Evolutionary conservation across 1,140 invertebrate genomes (phyloP), one percentile per base, ranked within the genome.

Genomic region (Pseudobourletiella spinata): DNA sequence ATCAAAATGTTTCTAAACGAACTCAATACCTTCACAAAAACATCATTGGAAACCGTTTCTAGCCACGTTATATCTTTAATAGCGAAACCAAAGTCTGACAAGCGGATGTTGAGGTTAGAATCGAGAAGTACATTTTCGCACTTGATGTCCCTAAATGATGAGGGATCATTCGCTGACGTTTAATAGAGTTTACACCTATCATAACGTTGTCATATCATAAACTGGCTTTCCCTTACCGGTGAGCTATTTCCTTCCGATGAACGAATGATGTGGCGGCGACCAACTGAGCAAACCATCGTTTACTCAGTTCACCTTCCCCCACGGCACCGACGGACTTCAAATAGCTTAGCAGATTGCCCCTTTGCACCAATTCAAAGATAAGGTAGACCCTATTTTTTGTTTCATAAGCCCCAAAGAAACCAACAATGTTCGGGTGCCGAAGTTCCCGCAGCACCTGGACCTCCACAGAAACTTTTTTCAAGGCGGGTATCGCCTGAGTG

Each of bases 61-160:
- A 30, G 25, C 59, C 59, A 61, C 3, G 46, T 26, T 4, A 61
- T 35, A 43, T 54, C 26, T 3, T 15, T 11, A 11, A 16, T 24
- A 1, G 50, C 50, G 29, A 56, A 55, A 25, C 60, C 60, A 61
- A 61, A 61, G 56, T 61, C 60, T 2, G 51, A 26, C 3, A 61
- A 16, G 28, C 30, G 14, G 4, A 61, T 18, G n/a, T 48, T 56
- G 6, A 43, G 16, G 2, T 55, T 20, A 2, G 3, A 26, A 18
- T 48, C 52, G 22, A 61, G 25, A n/a, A 61, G 25, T 44, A 61
- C 44, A 29, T 61, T 61, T 35, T 61, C 60, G 52, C 59, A 61
- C 28, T 59, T 59, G 2, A 59, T n/a, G 29, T 59, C 57, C 28
- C 57, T 59, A 44, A 22, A 26, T 54, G 28, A 26, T 6, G 30